Evolutionary conservation across 2,888 invertebrate genomes (phyloP).

Genomic region (Chaetoderma sp.): DNA sequence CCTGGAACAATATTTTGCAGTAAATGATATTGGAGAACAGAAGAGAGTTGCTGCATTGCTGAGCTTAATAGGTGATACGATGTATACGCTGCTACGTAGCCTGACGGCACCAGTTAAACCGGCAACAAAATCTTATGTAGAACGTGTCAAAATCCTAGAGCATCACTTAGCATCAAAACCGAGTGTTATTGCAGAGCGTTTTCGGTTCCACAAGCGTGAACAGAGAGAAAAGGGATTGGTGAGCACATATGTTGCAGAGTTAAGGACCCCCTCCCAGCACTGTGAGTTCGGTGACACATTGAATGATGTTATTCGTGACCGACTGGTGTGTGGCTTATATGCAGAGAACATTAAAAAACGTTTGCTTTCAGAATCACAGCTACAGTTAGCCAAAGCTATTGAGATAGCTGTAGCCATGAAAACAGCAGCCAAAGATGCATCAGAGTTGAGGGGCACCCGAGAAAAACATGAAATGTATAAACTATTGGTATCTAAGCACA

Average conservation of each 20-base stretch:
- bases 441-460: too few species aligned
- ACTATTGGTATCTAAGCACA: too few species aligned
- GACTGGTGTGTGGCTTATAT: slow-evolving; percentile 35
- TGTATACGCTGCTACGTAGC: slow-evolving; percentile 12
- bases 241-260: not conserved
- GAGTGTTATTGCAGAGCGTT: slow-evolving; percentile 26
- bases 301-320: slow-evolving; percentile 28
- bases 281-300: slow-evolving; percentile 13
- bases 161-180: slow-evolving; percentile 30
- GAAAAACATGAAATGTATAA: too few species aligned
- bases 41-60: slow-evolving; percentile 32
- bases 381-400: slow-evolving; percentile 17
- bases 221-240: not conserved
- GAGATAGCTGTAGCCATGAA: slow-evolving; percentile 33
- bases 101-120: slow-evolving; percentile 33
- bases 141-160: slow-evolving; percentile 15
- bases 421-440: slow-evolving; percentile 21
- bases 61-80: slow-evolving; percentile 30
- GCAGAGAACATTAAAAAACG: slow-evolving; percentile 17
- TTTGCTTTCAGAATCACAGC: slow-evolving; percentile 16
- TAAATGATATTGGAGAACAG: slow-evolving; percentile 25
- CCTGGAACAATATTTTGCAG: slow-evolving; percentile 30
- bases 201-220: not conserved
- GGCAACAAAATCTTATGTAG: slow-evolving; percentile 24
- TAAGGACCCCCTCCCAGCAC: not conserved